Evolutionary conservation across 2,888 invertebrate species (phyloP).

Genomic region (Palloptera scutellata): DNA sequence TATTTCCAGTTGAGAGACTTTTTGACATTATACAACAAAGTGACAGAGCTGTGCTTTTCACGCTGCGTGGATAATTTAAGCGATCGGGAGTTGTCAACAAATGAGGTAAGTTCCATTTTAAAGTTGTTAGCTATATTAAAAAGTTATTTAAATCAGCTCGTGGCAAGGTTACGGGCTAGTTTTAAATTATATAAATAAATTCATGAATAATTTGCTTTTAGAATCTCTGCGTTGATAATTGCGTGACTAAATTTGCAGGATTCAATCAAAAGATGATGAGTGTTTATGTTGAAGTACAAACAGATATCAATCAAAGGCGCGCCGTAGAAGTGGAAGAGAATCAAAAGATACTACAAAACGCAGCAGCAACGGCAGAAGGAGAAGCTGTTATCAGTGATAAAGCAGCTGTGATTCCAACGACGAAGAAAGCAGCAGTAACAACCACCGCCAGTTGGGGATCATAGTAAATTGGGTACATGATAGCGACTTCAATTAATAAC

Average conservation of each 20-base stretch:
- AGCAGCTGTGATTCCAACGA: slow-evolving; percentile 38
- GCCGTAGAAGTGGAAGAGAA: slow-evolving; percentile 55
- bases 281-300: slow-evolving; percentile 62
- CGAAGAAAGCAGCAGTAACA: slow-evolving; percentile 31
- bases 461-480: slow-evolving; percentile 33
- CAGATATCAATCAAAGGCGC: slow-evolving; percentile 58
- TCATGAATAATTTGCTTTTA: slow-evolving; percentile 33
- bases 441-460: slow-evolving; percentile 28
- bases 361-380: slow-evolving; percentile 32
- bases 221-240: slow-evolving; percentile 58
- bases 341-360: slow-evolving; percentile 44
- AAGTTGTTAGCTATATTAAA: slow-evolving; percentile 4
- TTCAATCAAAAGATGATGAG: slow-evolving; percentile 64
- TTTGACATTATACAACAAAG: slow-evolving; percentile 63
- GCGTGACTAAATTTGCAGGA: slow-evolving; percentile 61
- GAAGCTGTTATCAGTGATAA: no score
- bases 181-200: no score
- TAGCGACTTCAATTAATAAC: background rate
- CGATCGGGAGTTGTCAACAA: slow-evolving; percentile 49
- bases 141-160: background rate
- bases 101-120: slow-evolving; percentile 52
- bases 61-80: slow-evolving; percentile 61
- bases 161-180: no score
- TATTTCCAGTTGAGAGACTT: slow-evolving; percentile 61
- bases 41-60: slow-evolving; percentile 62